A percentile compares a stretch with the other conserved stretches of the same genome.
phyloP scores from a whole-genome alignment of 2,888 invertebrate genomes.

The Mesorhabditis belari region DNA sequence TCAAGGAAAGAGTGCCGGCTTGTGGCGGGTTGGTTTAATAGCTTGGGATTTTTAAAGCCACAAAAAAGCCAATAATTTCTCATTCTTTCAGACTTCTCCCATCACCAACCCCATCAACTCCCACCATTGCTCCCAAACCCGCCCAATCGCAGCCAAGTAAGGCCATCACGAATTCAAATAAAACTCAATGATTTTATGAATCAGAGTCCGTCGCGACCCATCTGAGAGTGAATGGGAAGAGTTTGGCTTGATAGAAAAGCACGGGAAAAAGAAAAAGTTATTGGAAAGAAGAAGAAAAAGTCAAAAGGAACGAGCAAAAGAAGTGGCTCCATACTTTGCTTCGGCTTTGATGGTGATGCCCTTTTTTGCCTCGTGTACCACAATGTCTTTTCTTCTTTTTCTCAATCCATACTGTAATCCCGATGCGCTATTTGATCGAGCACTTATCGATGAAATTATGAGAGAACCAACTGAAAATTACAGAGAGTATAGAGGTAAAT shows the following conservation, averaged over 20 bases:
- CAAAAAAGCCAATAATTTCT: not conserved
- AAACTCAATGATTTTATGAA: not conserved
- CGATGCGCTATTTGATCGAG: not conserved
- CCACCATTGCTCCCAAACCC: not conserved
- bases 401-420: conserved; percentile 6
- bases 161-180: not conserved
- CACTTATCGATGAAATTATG: too few relatives aligned
- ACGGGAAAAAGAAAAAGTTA: not conserved
- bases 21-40: conserved; percentile 18
- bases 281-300: not conserved
- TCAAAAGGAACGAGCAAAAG: not conserved
- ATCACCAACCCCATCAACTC: not conserved
- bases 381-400: conserved; percentile 7
- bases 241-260: too few relatives aligned
- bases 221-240: too few relatives aligned
- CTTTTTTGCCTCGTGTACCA: conserved; percentile 4
- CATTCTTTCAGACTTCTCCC: not conserved
- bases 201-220: not conserved
- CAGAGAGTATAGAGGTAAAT: too few relatives aligned
- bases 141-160: not conserved
- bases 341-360: conserved; percentile 6
- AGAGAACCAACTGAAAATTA: too few relatives aligned
- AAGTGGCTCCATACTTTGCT: conserved; percentile 10
- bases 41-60: not conserved
- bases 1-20: conserved; percentile 12